phyloP scores from a whole-genome alignment of 2,888 invertebrate species.

The Drosophila yooni region DNA sequence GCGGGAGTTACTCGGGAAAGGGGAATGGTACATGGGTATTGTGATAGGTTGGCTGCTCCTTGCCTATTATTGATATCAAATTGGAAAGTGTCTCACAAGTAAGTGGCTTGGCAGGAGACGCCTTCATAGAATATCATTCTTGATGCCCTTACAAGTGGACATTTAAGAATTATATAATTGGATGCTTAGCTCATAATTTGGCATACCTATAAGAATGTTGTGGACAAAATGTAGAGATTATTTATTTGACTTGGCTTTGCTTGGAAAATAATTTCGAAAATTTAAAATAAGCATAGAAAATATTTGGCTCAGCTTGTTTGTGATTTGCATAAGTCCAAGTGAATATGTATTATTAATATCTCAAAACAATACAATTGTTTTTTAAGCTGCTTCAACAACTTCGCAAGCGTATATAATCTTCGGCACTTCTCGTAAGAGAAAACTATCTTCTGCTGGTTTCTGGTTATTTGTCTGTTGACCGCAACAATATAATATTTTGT shows the following conservation, averaged over 20 bases:
- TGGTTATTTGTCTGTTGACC: slow-evolving; percentile 1
- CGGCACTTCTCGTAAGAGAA: not conserved
- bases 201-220: not conserved
- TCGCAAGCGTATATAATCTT: not conserved
- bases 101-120: slow-evolving; percentile 54
- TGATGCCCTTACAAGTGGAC: slow-evolving; percentile 8
- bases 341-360: not conserved
- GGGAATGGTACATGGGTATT: not conserved
- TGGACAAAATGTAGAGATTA: not conserved
- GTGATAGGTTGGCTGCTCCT: slow-evolving; percentile 21
- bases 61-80: slow-evolving; percentile 79
- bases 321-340: not conserved
- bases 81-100: slow-evolving; percentile 71
- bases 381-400: not conserved
- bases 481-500: slow-evolving; percentile 23
- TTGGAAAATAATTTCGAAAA: not conserved
- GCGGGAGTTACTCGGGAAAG: not conserved
- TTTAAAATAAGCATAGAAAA: not conserved
- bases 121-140: slow-evolving; percentile 22
- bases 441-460: not conserved
- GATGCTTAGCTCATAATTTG: not conserved
- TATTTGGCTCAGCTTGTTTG: not conserved
- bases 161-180: not conserved
- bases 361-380: not conserved
- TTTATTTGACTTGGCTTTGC: not conserved